Conservation (phyloP, 2,113 vertebrate genomes). For the Neotragus moschatus region DNA sequence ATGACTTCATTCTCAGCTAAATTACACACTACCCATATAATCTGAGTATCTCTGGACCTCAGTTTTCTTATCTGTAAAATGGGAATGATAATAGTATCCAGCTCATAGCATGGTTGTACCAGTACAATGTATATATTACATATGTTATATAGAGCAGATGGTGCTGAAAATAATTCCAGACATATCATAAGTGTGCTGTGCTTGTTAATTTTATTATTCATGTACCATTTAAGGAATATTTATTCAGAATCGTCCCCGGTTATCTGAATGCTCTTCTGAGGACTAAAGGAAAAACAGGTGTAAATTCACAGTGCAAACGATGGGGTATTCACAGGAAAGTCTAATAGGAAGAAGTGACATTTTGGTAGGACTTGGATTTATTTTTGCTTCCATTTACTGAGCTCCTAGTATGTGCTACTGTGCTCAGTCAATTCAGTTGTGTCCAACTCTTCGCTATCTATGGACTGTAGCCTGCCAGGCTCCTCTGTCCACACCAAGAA, state of each 20-base stretch:
- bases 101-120: neutral
- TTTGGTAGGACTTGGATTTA: neutral
- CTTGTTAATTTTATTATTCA: neutral
- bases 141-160: neutral
- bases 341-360: neutral
- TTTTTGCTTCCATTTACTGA: neutral
- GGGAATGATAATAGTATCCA: neutral
- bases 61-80: constrained; percentile 7
- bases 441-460: neutral
- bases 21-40: neutral
- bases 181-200: neutral
- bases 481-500: neutral
- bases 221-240: neutral
- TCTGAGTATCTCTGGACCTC: neutral
- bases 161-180: neutral
- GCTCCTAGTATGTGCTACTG: neutral
- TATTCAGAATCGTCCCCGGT: neutral
- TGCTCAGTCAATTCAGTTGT: neutral
- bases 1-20: neutral
- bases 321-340: neutral
- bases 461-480: neutral
- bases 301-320: neutral
- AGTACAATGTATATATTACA: neutral
- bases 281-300: neutral
- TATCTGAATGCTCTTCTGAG: neutral